phyloP scores from a whole-genome alignment of 2,888 invertebrate species.

The Agrotis puta region DNA sequence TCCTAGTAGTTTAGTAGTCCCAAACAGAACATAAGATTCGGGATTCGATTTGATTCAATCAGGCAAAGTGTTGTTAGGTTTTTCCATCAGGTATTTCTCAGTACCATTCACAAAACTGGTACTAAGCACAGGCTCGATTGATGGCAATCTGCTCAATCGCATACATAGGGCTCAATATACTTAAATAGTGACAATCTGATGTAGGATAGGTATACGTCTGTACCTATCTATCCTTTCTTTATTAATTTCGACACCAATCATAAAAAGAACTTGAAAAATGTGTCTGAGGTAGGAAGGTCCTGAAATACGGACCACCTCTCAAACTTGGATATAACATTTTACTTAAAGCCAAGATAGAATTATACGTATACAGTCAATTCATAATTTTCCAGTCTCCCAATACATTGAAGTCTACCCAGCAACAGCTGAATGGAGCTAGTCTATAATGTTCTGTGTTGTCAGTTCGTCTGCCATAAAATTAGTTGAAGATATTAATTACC shows the following conservation, averaged over 20 bases:
- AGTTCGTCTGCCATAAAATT: slow-evolving; percentile 20
- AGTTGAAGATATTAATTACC: slow-evolving; percentile 23
- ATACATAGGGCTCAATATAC: background rate
- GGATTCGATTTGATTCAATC: no score
- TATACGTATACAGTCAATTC: background rate
- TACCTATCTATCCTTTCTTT: no score
- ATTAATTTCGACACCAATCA: no score
- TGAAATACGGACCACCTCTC: no score
- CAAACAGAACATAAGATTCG: no score
- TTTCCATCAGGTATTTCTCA: background rate
- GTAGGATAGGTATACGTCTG: background rate
- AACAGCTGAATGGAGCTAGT: slow-evolving; percentile 6
- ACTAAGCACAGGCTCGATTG: background rate
- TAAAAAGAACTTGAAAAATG: no score
- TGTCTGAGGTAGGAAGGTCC: no score
- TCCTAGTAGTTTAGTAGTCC: no score
- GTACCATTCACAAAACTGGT: background rate
- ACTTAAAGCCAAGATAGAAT: no score
- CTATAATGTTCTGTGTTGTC: background rate
- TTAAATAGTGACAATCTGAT: background rate
- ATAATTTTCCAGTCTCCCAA: background rate
- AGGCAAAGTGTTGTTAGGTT: background rate
- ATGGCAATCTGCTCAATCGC: background rate
- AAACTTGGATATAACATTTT: no score
- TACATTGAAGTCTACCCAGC: slow-evolving; percentile 1